Conservation (phyloP, 1,140 invertebrate genomes). For the Aporrectodea caliginosa region DNA sequence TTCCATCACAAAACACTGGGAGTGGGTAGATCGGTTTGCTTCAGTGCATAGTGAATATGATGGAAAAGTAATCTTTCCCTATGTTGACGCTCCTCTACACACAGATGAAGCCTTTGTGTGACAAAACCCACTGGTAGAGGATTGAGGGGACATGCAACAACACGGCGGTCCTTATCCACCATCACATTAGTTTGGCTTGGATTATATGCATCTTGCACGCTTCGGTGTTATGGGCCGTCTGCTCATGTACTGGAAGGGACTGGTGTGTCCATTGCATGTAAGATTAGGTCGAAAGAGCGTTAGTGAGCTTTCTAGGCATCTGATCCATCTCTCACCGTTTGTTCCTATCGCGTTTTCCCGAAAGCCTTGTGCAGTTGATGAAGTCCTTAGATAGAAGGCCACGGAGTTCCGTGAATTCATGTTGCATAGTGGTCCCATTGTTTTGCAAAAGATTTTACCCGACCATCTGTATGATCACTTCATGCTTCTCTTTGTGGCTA, state of each 20-base stretch:
- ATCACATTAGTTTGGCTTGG: slow-evolving; percentile 46
- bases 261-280: slow-evolving; percentile 32
- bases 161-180: slow-evolving; percentile 40
- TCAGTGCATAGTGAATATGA: slow-evolving; percentile 37
- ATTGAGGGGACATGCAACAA: slow-evolving; percentile 45
- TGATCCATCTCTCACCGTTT: slow-evolving; percentile 28
- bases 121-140: too few species aligned
- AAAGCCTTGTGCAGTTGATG: slow-evolving; percentile 48
- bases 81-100: slow-evolving; percentile 23
- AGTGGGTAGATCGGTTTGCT: too few species aligned
- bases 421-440: slow-evolving; percentile 53
- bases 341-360: slow-evolving; percentile 52
- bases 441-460: slow-evolving; percentile 45
- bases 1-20: too few species aligned
- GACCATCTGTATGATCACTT: slow-evolving; percentile 53
- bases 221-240: slow-evolving; percentile 52
- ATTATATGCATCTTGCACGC: slow-evolving; percentile 55
- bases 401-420: slow-evolving; percentile 58
- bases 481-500: slow-evolving; percentile 46
- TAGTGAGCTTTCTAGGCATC: slow-evolving; percentile 31
- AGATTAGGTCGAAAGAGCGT: slow-evolving; percentile 17
- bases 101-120: slow-evolving; percentile 28
- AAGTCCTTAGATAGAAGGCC: slow-evolving; percentile 55
- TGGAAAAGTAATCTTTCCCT: slow-evolving; percentile 36
- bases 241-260: slow-evolving; percentile 42